A percentile compares a stretch with the other conserved stretches of the same genome.
These are phyloP conservation scores for Phylloscopus whistleri DNA, from an alignment of 2,113 vertebrate genomes.

Conservation along the genomic window DNA sequence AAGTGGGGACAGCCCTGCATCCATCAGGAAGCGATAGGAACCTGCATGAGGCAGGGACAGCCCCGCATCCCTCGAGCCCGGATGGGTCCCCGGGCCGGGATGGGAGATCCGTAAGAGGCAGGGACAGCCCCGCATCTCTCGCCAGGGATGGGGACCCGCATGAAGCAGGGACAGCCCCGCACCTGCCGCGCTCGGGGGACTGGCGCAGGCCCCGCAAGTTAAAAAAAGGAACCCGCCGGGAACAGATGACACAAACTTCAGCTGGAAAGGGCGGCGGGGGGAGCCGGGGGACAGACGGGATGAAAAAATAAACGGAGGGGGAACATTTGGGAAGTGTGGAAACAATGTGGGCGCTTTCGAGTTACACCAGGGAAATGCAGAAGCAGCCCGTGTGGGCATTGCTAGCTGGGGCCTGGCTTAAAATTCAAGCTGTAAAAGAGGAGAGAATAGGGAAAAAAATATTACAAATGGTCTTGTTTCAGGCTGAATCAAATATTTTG, in stretches of 20 bases:
- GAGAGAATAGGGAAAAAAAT: fast-evolving
- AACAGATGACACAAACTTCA: not conserved
- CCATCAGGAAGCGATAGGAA: too few relatives aligned
- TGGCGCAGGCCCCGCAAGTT: not conserved
- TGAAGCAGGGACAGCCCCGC: not conserved
- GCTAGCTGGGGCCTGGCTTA: not conserved
- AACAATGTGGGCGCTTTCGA: not conserved
- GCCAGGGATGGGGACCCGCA: too few relatives aligned
- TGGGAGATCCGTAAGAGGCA: too few relatives aligned
- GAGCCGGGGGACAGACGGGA: not conserved
- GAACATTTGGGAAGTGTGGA: not conserved
- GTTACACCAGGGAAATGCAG: not conserved
- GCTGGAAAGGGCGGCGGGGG: not conserved
- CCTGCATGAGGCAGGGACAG: too few relatives aligned
- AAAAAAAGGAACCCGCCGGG: not conserved
- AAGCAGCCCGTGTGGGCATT: not conserved
- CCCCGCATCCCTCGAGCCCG: too few relatives aligned
- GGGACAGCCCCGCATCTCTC: too few relatives aligned
- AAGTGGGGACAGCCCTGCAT: too few relatives aligned
- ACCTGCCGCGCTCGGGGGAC: not conserved
- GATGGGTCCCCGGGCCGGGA: too few relatives aligned
- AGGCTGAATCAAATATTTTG: not conserved
- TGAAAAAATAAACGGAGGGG: not conserved
- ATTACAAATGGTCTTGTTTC: not conserved
- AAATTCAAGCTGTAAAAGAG: not conserved